Base-by-base conservation (phyloP, 1,140 invertebrate species). In the Diorhabda sublineata region DNA sequence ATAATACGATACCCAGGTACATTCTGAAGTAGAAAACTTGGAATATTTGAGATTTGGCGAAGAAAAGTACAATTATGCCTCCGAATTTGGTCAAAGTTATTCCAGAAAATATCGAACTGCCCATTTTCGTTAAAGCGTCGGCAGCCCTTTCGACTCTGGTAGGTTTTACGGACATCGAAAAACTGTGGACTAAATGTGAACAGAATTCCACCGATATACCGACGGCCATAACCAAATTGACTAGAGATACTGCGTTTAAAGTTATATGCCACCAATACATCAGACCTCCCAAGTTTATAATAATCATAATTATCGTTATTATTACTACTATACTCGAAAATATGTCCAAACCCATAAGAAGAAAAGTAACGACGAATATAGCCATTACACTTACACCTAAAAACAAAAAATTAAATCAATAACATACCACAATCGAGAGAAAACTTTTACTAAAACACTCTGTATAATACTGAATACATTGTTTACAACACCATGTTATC, bases 191-290 rank as follows among this genome's bases (percentile, higher is more conserved):
- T 72, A 99, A 87, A 84, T 99, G 98, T 71, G 96, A 97, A 83
- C 96, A 98, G 83, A 99, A 99, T 84, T 99, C 98, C 2, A 99
- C 97, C 11, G 96, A 91, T 73, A 99, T 99, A 69, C 98, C 98
- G 70, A 99, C 92, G 73, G 96, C 93, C 96, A 99, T 99, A 64
- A 99, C 97, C 65, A 99, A 87, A 84, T 99, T 99, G 58, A 99
- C 98, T 3, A 99, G 84, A 0, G 97, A 98, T 2, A 99, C 91
- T 0, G 97, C 98, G 83, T 99, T 99, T 9, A 99, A 84, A 44
- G 92, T 91, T 67, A 99, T 97, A 74, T 91, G 87, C 95, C 95
- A 98, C 85, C 93, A 94, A 82, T 96, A 98, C 98, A 99, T 99
- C 11, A 98, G 83, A 9, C 96, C 97, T 64, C 95, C 90, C 64